phyloP scores from a whole-genome alignment of 2,888 invertebrate genomes.

The Punctoribates punctum region DNA sequence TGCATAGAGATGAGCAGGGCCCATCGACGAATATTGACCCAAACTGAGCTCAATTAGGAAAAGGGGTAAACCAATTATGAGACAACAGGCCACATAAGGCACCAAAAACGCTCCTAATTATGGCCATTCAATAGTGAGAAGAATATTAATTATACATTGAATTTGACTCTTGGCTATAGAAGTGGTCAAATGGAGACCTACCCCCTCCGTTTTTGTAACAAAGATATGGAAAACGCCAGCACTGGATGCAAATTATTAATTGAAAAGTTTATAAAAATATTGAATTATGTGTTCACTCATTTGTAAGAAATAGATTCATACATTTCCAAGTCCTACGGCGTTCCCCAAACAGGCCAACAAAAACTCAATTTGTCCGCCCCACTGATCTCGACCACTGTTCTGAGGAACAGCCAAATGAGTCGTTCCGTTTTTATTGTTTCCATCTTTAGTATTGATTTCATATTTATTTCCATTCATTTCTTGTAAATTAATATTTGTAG shows the following conservation, averaged over 20 bases:
- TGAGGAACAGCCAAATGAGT: constrained; percentile 19
- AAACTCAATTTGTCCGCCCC: constrained; percentile 87
- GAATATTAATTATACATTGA: not conserved
- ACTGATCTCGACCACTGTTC: constrained; percentile 74
- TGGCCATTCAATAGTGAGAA: not conserved
- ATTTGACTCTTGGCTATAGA: no score
- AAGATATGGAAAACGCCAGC: constrained; percentile 87
- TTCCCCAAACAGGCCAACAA: constrained; percentile 87
- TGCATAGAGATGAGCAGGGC: constrained; percentile 46
- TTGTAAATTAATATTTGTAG: not conserved
- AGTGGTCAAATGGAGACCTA: constrained; percentile 53
- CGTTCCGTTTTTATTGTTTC: not conserved
- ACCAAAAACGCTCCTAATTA: constrained; percentile 47
- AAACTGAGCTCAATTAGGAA: constrained; percentile 47
- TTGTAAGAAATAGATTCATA: constrained; percentile 52
- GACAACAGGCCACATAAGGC: constrained; percentile 46
- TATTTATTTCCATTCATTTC: constrained; percentile 22
- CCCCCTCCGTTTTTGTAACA: constrained; percentile 96
- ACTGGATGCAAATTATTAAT: not conserved
- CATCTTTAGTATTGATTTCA: constrained; percentile 22
- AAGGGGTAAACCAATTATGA: constrained; percentile 47
- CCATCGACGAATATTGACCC: constrained; percentile 47
- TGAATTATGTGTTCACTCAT: not conserved
- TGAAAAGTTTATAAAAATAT: not conserved
- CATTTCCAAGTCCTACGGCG: constrained; percentile 89